Evolutionary conservation across 2,888 invertebrate species (phyloP), one percentile per base, ranked within the genome.

Genomic region (Leptinotarsa tumamoca): DNA sequence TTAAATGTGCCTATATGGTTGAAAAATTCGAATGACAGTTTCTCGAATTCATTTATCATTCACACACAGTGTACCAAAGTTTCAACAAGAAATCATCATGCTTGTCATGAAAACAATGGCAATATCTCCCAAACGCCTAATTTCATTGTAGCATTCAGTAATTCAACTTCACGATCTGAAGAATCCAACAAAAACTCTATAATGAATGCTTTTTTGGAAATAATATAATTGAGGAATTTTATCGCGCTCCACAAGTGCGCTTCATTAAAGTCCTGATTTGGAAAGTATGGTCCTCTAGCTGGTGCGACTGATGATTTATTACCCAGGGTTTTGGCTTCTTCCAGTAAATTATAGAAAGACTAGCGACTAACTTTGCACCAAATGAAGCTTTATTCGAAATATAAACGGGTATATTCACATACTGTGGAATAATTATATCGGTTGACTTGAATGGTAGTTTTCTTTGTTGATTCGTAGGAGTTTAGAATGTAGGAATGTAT

Each of bases 211-310:
- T 80, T 80, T 80, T 81, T 81, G 68, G 79, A 76, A 78, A 73
- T 71, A 79, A 79, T 80, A 80, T 82, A 82, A 83, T 82, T 81
- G 80, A 79, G 79, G 81, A 75, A 79, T 76, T 80, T 82, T 79
- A 80, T 80, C 71, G 75, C 63, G 21, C 61, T 74, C 77, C 72
- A 73, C 71, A 77, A 79, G 79, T 78, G 79, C 78, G 76, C 76
- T 81, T 79, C 75, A 78, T 80, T 78, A 78, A 76, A 27, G 58
- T 71, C 58, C 63, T 52, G 74, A 78, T 76, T 75, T 66, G 52
- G 52, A 74, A 79, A 78, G 79, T 79, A 77, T 79, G 74, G 67
- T 75, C 75, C 58, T 70, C 15, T 67, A 43, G 51, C 71, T 71
- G 71, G 63, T 51, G n/a, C 23, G 58, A 51, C 61, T 61, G 14